Evolutionary conservation across 1,140 invertebrate genomes (phyloP), one percentile per base, ranked within the genome.

Genomic region (Tetramorium parvispinum): DNA sequence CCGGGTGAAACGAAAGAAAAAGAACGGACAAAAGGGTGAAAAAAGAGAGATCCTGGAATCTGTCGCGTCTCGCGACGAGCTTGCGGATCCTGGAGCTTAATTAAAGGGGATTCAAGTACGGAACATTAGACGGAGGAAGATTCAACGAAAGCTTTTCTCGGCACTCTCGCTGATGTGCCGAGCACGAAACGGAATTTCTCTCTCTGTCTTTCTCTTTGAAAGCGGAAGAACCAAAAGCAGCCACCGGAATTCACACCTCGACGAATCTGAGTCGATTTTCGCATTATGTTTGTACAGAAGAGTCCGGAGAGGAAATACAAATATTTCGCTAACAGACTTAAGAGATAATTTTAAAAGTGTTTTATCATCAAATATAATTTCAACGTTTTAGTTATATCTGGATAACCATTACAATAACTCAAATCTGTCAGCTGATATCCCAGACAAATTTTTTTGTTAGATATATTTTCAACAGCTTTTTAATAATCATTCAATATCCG

Each of bases 71-170:
- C 37, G 24, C 37, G 49, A 82, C 66, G 40, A 79, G 43, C 43
- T 65, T 21, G 76, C 43, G 43, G 16, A 71, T 82, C n/a, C 21
- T 65, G 24, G 40, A 43, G 37, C 79, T 82, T 82, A 82, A 82
- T 82, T 73, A 73, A 82, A 57, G 40, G 6, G 37, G 51, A 82
- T 71, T 82, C 70, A 46, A 82, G 66, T 57, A 24, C n/a, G 65
- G 40, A 57, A 57, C 11, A 53, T 71, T 24, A 32, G 24, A 73
- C 79, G 37, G 6, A 13, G 21, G 18, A 53, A 24, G 46, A 68
- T 32, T 24, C 13, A 3, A 51, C 59, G 16, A 10, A 71, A 82
- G 66, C 37, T 73, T 71, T 71, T 57, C 65, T 24, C 61, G 27
- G n/a, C 7, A n/a, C 55, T 37, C 65, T 40, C 40, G 75, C 40